Base-by-base conservation (phyloP, 2,113 vertebrate genomes). In the Boleophthalmus pectinirostris region DNA sequence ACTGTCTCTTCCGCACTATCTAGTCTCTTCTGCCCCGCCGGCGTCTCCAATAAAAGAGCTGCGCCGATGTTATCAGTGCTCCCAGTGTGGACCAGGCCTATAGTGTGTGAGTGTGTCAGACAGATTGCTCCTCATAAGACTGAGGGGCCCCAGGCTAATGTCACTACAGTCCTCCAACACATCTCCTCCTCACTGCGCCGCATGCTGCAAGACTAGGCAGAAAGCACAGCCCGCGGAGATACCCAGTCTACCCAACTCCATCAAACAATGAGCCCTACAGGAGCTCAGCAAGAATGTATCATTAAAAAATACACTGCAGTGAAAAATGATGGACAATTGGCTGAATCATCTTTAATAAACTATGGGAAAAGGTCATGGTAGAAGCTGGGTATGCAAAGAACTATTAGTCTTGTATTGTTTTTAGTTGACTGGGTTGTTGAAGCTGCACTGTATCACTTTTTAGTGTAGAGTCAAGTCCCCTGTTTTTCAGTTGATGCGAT, bases 51-150 rank as follows among this genome's bases (percentile, higher is more conserved):
- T 85, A 79, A 83, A 88, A 80, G 72, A 82, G 81, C 83, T 85
- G 68, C 78, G 78, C 79, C 72, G 85, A 85, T 88, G 80, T 64
- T 91, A 85, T 91, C 87, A 80, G 56, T 57, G 67, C 72, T 79
- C 53, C 66, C 58, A 68, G 47, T 82, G 72, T 82, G 79, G 81
- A 79, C 66, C n/a, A 0, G 68, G 67, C 70, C 51, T 74, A 25
- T 24, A 58, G 72, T 74, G 35, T 63, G 66, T 65, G 70, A 67
- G 66, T 76, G 54, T 84, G 80, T 87, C 84, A 85, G 82, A 88
- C 85, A 88, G 86, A 84, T 81, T 89, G 80, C 85, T 84, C 60
- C 86, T 87, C 84, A 87, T 88, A 89, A 88, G 84, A 88, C 88
- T 68, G 69, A 84, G 49, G 58, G 46, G 77, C 88, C 82, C 69